phyloP scores from a whole-genome alignment of 2,113 vertebrate genomes.

The Amblyopsis rosae region DNA sequence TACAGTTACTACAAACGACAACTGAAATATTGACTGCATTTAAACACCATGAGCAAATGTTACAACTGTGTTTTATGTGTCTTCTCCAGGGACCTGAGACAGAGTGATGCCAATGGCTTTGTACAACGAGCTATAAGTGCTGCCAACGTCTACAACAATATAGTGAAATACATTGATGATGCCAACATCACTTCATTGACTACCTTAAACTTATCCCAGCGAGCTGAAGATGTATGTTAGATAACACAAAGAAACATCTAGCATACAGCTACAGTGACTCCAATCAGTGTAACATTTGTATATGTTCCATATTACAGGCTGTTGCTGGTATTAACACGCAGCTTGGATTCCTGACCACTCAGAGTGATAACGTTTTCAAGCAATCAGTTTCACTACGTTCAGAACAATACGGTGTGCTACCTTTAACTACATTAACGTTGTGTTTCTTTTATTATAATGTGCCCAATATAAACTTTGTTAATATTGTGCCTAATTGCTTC shows the following conservation, averaged over 20 bases:
- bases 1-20: no score
- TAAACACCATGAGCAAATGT: no score
- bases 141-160: constrained; percentile 92
- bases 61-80: background rate
- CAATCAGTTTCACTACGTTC: constrained; percentile 79
- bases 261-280: background rate
- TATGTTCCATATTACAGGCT: constrained; percentile 73
- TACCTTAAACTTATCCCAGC: constrained; percentile 81
- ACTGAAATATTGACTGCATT: no score
- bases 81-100: constrained; percentile 77
- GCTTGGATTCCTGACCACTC: constrained; percentile 79
- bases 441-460: background rate
- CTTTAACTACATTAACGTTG: background rate
- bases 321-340: constrained; percentile 82
- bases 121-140: constrained; percentile 93
- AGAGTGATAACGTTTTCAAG: constrained; percentile 80
- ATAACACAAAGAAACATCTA: background rate
- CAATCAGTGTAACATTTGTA: background rate
- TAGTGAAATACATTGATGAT: constrained; percentile 82
- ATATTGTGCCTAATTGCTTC: constrained; percentile 28
- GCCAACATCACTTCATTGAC: constrained; percentile 82
- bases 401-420: constrained; percentile 66
- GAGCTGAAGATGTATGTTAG: constrained; percentile 84
- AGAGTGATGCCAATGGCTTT: constrained; percentile 87
- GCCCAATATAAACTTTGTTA: background rate